Percentiles rank a stretch among this genome's conserved stretches.
Evolutionary conservation across 1,140 invertebrate species (phyloP).

Genomic region (Coenobita brevimanus): DNA sequence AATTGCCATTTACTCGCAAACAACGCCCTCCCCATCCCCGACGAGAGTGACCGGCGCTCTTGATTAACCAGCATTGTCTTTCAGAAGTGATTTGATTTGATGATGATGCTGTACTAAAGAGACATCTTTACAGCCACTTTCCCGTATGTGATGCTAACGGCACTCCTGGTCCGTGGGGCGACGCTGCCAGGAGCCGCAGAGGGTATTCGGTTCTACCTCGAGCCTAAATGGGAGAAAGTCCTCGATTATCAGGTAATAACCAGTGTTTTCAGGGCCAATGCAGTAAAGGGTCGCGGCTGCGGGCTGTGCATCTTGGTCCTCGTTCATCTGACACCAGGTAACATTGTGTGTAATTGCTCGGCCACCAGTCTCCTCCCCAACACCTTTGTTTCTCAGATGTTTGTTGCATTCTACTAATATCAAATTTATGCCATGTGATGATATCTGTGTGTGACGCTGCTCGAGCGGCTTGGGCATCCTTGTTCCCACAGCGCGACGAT

Average conservation of each 20-base stretch:
- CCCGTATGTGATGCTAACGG: conserved; percentile 87
- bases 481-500: not conserved
- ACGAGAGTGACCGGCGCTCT: conserved; percentile 48
- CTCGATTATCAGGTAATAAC: conserved; percentile 78
- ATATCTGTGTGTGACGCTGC: conserved; percentile 18
- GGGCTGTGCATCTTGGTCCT: conserved; percentile 39
- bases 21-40: conserved; percentile 50
- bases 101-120: conserved; percentile 67
- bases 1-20: conserved; percentile 64
- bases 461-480: conserved; percentile 3
- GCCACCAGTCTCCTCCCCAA: conserved; percentile 57
- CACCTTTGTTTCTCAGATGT: conserved; percentile 47
- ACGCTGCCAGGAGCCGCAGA: conserved; percentile 85
- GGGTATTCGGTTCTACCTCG: conserved; percentile 87
- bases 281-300: conserved; percentile 45
- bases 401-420: conserved; percentile 33
- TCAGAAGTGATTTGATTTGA: conserved; percentile 66
- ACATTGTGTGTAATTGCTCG: conserved; percentile 13
- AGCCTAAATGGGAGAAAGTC: conserved; percentile 81
- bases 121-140: conserved; percentile 84
- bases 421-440: conserved; percentile 47
- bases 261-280: conserved; percentile 69
- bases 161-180: conserved; percentile 82
- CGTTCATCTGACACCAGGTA: conserved; percentile 41
- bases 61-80: conserved; percentile 66